These are phyloP conservation scores for Drosophila arawakana DNA, from an alignment of 1,140 invertebrate genomes.

Conservation along the genomic window DNA sequence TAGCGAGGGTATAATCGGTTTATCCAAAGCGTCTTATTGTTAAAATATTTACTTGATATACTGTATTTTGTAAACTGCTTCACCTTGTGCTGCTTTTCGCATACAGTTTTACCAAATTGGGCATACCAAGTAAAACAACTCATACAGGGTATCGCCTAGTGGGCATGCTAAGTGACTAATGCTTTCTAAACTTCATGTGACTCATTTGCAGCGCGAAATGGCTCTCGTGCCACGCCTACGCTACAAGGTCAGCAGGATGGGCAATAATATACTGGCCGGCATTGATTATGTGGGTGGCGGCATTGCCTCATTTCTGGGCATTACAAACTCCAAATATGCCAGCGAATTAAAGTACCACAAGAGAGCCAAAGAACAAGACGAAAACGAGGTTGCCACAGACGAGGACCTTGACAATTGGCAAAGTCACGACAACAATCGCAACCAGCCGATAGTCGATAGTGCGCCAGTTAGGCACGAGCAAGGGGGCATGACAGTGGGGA, in stretches of 20 bases:
- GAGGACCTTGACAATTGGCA: slow-evolving; percentile 84
- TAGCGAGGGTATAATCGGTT: too few species aligned
- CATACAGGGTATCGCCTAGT: too few species aligned
- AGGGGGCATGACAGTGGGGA: neutral
- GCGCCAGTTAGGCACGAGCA: slow-evolving; percentile 45
- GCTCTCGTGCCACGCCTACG: slow-evolving; percentile 90
- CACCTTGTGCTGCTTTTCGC: too few species aligned
- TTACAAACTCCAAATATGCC: slow-evolving; percentile 96
- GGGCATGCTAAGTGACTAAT: too few species aligned
- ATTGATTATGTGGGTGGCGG: slow-evolving; percentile 94
- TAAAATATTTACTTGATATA: too few species aligned
- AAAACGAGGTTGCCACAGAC: slow-evolving; percentile 85
- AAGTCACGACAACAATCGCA: slow-evolving; percentile 33
- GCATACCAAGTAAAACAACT: too few species aligned
- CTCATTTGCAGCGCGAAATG: slow-evolving; percentile 81
- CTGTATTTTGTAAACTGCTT: too few species aligned
- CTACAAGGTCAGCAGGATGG: slow-evolving; percentile 88
- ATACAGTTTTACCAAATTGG: too few species aligned
- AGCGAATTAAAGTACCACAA: slow-evolving; percentile 94
- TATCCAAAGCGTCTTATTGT: too few species aligned
- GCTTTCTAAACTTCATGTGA: slow-evolving; percentile 18
- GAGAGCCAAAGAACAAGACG: slow-evolving; percentile 85
- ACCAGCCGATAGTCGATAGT: slow-evolving; percentile 53
- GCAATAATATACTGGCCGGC: slow-evolving; percentile 88
- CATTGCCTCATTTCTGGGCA: slow-evolving; percentile 94